Base-by-base conservation (phyloP, 2,888 invertebrate genomes). In the Agonopterix subpropinquella region DNA sequence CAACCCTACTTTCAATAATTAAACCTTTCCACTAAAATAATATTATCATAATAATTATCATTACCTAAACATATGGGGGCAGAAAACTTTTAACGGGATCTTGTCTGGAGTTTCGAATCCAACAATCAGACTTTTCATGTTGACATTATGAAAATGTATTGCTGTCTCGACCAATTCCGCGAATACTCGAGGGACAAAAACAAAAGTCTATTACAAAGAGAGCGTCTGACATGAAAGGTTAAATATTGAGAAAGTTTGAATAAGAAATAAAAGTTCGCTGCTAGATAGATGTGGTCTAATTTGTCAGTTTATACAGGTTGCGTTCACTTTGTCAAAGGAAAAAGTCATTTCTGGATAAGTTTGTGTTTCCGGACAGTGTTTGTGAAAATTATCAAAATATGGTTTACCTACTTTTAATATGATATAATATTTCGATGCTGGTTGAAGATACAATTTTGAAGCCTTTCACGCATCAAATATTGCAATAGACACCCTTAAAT, bases 231-330 rank as follows among this genome's bases (percentile, higher is more conserved):
- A 64, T 64, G 60, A 67, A 65, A 68, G 67, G 70, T 77, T 77
- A 73, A 76, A 77, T 77, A 77, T 75, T 72, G 67, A 71, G 63
- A 63, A 75, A 78, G 69, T 78, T 77, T 67, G 64, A 65, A 70
- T 64, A 64, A 64, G 61, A 60, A 58, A 62, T 60, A 58, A 61
- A 67, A 59, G 55, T 58, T 61, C 48, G 47, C 53, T 50, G 44
- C 58, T 53, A 56, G 60, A 69, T 69, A 61, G 64, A 71, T 71
- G 66, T 54, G 51, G 53, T 53, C 55, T 57, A 64, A 69, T 71
- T 69, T 68, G 63, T 73, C 61, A 62, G 58, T 55, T 28, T 54
- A 52, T 54, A 53, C 54, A 53, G 55, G 51, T 28, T 50, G 55
- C 1, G 43, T 43, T 35, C n/a, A n/a, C 10, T 44, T 28, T 44